Conservation (phyloP, 2,797 vertebrate species). For the Crax fasciolata region DNA sequence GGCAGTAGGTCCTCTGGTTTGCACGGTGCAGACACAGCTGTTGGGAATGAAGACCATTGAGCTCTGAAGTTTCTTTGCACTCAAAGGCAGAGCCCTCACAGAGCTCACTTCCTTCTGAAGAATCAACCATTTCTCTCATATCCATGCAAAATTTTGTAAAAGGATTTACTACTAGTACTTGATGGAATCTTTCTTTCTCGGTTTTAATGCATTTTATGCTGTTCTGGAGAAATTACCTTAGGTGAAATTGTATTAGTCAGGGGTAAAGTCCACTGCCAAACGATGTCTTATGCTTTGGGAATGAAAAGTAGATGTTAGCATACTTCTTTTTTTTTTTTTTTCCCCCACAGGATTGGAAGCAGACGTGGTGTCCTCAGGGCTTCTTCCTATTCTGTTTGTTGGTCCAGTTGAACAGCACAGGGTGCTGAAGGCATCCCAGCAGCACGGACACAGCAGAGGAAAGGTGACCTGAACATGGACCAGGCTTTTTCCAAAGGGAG, state of each 20-base stretch:
- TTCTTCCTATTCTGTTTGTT: background rate
- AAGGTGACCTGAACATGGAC: accelerated
- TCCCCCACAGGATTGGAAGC: background rate
- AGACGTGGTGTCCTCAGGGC: background rate
- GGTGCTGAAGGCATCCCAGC: background rate
- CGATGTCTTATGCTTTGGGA: background rate
- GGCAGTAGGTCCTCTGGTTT: background rate
- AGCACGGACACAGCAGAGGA: background rate
- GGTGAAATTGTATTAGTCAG: background rate
- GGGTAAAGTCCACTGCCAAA: background rate
- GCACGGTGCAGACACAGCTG: background rate
- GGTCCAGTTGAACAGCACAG: background rate
- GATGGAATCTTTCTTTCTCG: background rate
- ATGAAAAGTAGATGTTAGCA: background rate
- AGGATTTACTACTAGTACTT: background rate
- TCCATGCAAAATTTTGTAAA: background rate
- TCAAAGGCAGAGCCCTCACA: background rate
- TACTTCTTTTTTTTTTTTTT: background rate
- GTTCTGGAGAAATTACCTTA: background rate
- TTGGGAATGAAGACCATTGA: background rate
- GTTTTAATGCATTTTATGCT: background rate
- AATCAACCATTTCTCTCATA: background rate
- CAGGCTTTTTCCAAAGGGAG: background rate
- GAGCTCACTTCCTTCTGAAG: background rate
- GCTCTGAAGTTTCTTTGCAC: background rate